Percentiles rank a stretch among this genome's conserved stretches.
Evolutionary conservation across 2,113 vertebrate genomes (phyloP).

Genomic region (Cochlearius cochlearius): DNA sequence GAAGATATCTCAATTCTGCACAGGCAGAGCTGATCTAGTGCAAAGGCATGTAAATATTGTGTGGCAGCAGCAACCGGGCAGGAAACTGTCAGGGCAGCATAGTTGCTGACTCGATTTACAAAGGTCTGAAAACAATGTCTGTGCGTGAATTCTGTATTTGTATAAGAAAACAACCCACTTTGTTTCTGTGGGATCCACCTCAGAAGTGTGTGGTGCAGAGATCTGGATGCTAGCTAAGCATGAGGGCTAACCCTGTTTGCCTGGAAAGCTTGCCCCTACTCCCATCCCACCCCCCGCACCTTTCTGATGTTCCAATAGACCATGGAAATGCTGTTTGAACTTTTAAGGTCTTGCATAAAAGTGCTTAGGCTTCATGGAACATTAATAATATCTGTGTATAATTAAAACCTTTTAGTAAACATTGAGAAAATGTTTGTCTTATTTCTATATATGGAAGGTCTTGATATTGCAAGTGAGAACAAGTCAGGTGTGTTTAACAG

Average conservation of each 20-base stretch:
- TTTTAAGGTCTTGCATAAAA: background rate
- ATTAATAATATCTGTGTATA: background rate
- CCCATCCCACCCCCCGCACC: fast-evolving
- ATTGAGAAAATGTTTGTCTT: background rate
- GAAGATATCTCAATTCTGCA: background rate
- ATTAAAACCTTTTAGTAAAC: background rate
- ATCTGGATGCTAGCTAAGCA: background rate
- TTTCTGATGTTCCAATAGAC: background rate
- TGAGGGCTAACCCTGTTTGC: background rate
- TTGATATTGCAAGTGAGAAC: background rate
- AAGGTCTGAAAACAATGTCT: background rate
- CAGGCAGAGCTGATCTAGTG: background rate
- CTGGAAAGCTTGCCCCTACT: background rate
- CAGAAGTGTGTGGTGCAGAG: background rate
- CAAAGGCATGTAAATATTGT: background rate
- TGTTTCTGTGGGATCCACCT: background rate
- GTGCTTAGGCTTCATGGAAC: background rate
- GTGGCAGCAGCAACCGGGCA: background rate
- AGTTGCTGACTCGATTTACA: background rate
- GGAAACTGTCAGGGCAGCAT: background rate
- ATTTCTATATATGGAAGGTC: background rate
- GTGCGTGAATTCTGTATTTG: background rate
- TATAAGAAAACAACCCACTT: background rate
- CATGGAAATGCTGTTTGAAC: background rate
- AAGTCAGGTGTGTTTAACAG: background rate